Evolutionary conservation across 2,888 invertebrate species (phyloP).

Genomic region (Silvanus unidentatus): DNA sequence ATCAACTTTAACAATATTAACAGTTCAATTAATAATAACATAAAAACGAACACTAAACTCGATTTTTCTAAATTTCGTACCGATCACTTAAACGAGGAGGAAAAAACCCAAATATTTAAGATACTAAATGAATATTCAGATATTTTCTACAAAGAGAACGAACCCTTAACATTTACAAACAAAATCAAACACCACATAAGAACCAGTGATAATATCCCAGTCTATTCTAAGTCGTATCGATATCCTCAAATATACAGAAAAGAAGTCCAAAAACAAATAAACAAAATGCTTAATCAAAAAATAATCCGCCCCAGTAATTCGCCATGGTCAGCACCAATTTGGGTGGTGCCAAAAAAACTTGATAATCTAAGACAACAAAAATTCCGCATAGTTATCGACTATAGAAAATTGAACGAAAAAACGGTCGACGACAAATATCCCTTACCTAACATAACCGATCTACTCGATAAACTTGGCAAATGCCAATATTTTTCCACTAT

Average conservation of each 20-base stretch:
- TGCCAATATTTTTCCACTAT: constrained; percentile 26
- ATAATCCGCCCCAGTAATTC: constrained; percentile 17
- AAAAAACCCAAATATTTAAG: constrained; percentile 11
- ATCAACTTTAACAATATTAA: neutral
- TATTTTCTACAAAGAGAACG: constrained; percentile 14
- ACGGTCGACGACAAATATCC: constrained; percentile 29
- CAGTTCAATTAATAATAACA: too few species aligned
- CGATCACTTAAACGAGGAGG: constrained; percentile 18
- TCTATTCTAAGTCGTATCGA: constrained; percentile 22
- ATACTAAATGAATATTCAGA: constrained; percentile 14
- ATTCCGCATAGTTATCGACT: constrained; percentile 19
- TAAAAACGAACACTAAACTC: too few species aligned
- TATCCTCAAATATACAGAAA: constrained; percentile 25
- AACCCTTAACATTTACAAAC: constrained; percentile 18
- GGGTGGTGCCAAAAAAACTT: constrained; percentile 20
- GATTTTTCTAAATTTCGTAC: neutral
- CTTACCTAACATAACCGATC: constrained; percentile 31
- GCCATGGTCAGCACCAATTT: constrained; percentile 18
- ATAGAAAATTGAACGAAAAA: constrained; percentile 15
- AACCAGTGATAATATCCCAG: constrained; percentile 14
- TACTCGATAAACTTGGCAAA: constrained; percentile 32
- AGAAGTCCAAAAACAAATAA: constrained; percentile 20
- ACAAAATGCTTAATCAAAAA: constrained; percentile 16
- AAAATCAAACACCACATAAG: constrained; percentile 21
- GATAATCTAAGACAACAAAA: constrained; percentile 17